Conservation (phyloP, 2,113 vertebrate species). For the Seriola dumerili region DNA sequence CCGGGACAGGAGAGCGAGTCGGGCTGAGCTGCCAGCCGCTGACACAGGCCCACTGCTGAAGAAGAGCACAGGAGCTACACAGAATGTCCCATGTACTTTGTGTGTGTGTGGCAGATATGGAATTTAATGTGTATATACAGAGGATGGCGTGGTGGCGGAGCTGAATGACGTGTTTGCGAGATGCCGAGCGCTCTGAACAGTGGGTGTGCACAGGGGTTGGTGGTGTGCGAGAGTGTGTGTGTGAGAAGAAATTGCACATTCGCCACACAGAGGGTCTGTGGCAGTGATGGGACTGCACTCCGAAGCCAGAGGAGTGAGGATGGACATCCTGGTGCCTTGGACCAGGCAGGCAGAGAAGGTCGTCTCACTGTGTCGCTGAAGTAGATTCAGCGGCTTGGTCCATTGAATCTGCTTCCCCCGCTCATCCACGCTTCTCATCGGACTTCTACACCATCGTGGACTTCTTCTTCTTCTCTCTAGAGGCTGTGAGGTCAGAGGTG, state of each 20-base stretch:
- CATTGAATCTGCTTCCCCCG: background rate
- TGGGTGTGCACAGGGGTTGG: slow-evolving; percentile 23
- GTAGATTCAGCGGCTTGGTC: slow-evolving; percentile 13
- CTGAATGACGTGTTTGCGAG: slow-evolving; percentile 38
- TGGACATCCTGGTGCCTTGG: slow-evolving; percentile 55
- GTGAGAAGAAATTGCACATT: slow-evolving; percentile 22
- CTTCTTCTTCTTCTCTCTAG: background rate
- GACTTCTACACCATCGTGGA: slow-evolving; percentile 12
- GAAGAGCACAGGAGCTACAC: slow-evolving; percentile 53
- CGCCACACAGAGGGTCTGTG: slow-evolving; percentile 34
- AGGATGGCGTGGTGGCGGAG: slow-evolving; percentile 15
- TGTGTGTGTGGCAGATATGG: slow-evolving; percentile 37
- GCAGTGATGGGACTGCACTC: slow-evolving; percentile 34
- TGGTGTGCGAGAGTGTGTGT: slow-evolving; percentile 20
- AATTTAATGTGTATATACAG: slow-evolving; percentile 58
- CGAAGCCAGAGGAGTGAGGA: slow-evolving; percentile 43
- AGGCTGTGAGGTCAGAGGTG: background rate
- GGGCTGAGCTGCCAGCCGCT: slow-evolving; percentile 18
- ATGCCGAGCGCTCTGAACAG: slow-evolving; percentile 58
- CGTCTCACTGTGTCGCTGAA: slow-evolving; percentile 51
- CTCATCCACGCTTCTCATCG: slow-evolving; percentile 11
- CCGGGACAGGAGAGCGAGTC: background rate
- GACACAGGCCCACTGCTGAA: slow-evolving; percentile 34
- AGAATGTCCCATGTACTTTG: slow-evolving; percentile 68
- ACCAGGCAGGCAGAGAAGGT: slow-evolving; percentile 50